Conservation (phyloP, 2,113 vertebrate species). For the Toxostoma redivivum region DNA sequence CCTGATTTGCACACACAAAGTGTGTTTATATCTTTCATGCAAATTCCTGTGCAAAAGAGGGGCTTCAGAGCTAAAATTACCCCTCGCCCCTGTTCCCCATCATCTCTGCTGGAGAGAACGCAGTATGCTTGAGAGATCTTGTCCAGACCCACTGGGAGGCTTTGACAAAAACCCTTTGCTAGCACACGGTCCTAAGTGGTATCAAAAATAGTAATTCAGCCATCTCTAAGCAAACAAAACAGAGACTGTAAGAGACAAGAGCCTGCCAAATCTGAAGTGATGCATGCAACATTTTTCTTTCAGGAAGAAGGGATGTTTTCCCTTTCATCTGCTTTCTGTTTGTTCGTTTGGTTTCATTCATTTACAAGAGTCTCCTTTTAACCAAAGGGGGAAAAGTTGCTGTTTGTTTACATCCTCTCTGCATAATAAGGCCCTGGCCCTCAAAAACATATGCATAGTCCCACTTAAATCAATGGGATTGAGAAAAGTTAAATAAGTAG, state of each 20-base stretch:
- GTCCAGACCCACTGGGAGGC: neutral
- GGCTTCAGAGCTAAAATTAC: neutral
- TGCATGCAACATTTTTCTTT: conserved; percentile 53
- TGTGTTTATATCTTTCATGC: neutral
- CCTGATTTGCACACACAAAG: neutral
- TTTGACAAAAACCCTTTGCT: conserved; percentile 15
- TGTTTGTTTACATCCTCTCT: neutral
- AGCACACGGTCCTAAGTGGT: conserved; percentile 35
- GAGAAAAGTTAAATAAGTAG: neutral
- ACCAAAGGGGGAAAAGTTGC: neutral
- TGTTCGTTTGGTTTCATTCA: conserved; percentile 11
- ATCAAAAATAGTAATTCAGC: conserved; percentile 60
- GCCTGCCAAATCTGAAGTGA: conserved; percentile 59
- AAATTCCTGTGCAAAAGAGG: conserved; percentile 42
- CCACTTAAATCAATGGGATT: conserved; percentile 13
- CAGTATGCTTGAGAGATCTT: neutral
- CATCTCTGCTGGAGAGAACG: neutral
- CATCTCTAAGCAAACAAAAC: conserved; percentile 59
- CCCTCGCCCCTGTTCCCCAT: neutral
- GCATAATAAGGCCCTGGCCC: neutral
- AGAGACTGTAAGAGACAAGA: conserved; percentile 47
- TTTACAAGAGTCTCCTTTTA: conserved; percentile 1
- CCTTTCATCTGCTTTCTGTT: conserved; percentile 26
- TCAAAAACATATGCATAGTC: neutral
- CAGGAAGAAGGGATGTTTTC: neutral